Percentiles rank a stretch among this genome's conserved stretches.
Evolutionary conservation across 2,797 vertebrate genomes (phyloP).

Genomic region (Chrysocyon brachyurus): DNA sequence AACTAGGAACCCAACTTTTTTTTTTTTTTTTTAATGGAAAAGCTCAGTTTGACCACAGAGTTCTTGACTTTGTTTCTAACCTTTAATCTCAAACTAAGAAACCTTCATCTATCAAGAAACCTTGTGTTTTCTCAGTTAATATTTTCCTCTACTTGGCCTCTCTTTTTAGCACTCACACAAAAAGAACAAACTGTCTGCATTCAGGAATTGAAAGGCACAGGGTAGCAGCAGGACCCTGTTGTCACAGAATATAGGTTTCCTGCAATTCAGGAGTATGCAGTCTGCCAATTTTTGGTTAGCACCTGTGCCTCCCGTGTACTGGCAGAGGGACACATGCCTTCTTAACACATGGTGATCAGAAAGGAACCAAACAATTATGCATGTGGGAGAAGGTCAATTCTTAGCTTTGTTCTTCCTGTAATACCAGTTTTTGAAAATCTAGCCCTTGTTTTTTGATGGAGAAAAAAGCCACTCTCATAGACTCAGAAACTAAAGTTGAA

Average conservation of each 20-base stretch:
- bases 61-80: conserved; percentile 9
- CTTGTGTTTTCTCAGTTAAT: neutral
- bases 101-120: neutral
- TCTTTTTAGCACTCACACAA: neutral
- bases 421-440: neutral
- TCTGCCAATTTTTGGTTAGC: conserved; percentile 37
- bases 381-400: neutral
- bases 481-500: neutral
- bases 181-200: neutral
- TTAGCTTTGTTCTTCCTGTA: neutral
- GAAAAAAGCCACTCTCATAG: neutral
- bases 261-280: neutral
- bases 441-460: neutral
- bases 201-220: neutral
- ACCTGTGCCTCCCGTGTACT: conserved; percentile 8
- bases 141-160: neutral
- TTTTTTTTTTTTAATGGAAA: neutral
- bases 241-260: conserved; percentile 34
- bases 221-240: neutral
- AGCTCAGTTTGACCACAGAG: neutral
- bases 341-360: conserved; percentile 7
- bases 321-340: neutral
- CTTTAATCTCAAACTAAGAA: neutral
- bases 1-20: neutral
- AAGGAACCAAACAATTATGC: neutral